Evolutionary conservation across 2,113 vertebrate genomes (phyloP).

Genomic region (Acanthisitta chloris): DNA sequence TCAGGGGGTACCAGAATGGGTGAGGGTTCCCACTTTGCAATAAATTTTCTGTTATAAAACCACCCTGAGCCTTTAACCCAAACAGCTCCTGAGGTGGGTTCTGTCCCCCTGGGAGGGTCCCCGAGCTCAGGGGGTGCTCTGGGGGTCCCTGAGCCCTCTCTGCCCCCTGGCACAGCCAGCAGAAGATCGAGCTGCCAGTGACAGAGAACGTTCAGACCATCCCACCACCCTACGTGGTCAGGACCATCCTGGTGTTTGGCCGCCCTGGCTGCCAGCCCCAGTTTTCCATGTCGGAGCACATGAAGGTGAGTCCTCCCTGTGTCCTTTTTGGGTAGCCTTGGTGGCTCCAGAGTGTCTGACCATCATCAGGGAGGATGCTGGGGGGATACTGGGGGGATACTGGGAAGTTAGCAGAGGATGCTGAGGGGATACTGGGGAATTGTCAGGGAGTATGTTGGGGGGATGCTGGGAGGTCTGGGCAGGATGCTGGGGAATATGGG

Average conservation of each 20-base stretch:
- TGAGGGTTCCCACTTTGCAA: neutral
- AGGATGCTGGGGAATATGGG: no score
- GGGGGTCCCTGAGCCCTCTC: neutral
- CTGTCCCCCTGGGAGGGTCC: neutral
- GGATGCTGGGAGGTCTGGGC: no score
- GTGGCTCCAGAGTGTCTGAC: no score
- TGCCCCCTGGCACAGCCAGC: slow-evolving; percentile 69
- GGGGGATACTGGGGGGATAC: no score
- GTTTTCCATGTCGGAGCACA: slow-evolving; percentile 81
- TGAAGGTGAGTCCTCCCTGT: slow-evolving; percentile 72
- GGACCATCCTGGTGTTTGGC: slow-evolving; percentile 89
- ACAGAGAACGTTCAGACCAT: slow-evolving; percentile 91
- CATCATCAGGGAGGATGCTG: no score
- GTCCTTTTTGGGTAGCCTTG: rapidly evolving
- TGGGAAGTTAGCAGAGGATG: no score
- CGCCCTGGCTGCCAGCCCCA: slow-evolving; percentile 85
- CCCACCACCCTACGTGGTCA: slow-evolving; percentile 88
- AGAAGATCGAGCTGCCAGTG: slow-evolving; percentile 89
- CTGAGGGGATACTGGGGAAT: no score
- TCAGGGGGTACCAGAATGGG: neutral
- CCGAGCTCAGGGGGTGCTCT: neutral
- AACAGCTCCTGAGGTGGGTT: neutral
- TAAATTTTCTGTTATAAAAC: neutral
- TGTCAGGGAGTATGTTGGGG: no score
- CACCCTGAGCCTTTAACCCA: rapidly evolving